phyloP scores from a whole-genome alignment of 2,888 invertebrate species.

The Phortica magna region DNA sequence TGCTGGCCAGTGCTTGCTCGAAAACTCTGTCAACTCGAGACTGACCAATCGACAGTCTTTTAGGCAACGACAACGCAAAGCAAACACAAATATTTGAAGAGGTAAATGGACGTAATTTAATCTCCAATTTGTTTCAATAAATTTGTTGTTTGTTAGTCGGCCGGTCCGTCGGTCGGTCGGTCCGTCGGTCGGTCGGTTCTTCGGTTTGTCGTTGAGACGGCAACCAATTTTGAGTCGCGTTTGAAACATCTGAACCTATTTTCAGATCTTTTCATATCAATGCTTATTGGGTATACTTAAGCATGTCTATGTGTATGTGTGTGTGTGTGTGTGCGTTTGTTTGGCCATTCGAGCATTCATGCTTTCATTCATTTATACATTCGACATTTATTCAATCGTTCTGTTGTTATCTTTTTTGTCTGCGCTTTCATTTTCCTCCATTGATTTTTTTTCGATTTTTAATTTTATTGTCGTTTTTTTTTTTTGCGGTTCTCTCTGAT shows the following conservation, averaged over 20 bases:
- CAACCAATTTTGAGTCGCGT: no score
- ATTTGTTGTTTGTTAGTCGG: slow-evolving; percentile 1
- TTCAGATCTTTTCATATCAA: no score
- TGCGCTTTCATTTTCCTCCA: background rate
- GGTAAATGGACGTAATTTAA: slow-evolving; percentile 24
- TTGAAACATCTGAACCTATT: no score
- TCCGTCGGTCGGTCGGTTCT: background rate
- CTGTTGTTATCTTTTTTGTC: background rate
- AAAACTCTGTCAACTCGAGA: no score
- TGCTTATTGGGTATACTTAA: no score
- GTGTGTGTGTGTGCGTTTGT: background rate
- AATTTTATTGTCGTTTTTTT: background rate
- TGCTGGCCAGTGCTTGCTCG: no score
- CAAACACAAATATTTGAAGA: slow-evolving; percentile 20
- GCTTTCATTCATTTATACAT: background rate
- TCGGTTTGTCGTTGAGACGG: background rate
- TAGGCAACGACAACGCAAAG: no score
- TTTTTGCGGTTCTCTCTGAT: no score
- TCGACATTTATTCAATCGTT: background rate
- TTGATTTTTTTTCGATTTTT: background rate
- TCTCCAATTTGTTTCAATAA: slow-evolving; percentile 25
- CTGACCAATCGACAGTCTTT: no score
- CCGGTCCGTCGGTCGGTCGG: background rate
- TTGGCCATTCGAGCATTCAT: background rate
- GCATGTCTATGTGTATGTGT: background rate